Evolutionary conservation across 2,888 invertebrate genomes (phyloP), one percentile per base, ranked within the genome.

Genomic region (Plemyria rubiginata): DNA sequence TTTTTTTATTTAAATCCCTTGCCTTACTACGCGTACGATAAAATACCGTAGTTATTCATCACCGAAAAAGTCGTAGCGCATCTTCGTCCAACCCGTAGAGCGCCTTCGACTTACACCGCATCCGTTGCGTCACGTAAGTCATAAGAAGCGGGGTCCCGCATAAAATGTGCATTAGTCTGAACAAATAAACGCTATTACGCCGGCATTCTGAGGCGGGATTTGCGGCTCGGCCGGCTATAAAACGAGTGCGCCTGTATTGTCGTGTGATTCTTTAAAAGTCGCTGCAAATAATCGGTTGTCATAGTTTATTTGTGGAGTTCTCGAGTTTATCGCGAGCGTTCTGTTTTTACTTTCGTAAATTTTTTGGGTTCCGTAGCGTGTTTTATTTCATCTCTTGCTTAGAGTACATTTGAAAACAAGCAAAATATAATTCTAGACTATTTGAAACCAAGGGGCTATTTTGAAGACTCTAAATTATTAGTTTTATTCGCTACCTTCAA

Each of bases 161-260:
- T 89, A 89, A 88, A 89, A 89, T 89, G 88, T 89, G 86, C 89
- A 89, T 89, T 88, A 88, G 89, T 87, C 86, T 86, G 87, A 88
- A 89, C 89, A 88, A 89, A 89, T 89, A 87, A 89, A 89, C 86
- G 88, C 87, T 87, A 86, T 87, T 86, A 87, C 85, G 86, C 85
- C 78, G 77, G 81, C 83, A 81, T 82, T 80, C 78, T 72, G 81
- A 71, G 76, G 61, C 73, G 77, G 85, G 86, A 87, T 88, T 88
- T 88, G 87, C 79, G 85, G 82, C 79, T 74, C 74, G 84, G 79
- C 73, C 76, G 73, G 76, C 78, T 74, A 78, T 84, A 80, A 80
- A 79, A 72, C 77, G 74, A 77, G 72, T 78, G 77, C 67, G 72
- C 77, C 75, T 75, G 77, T 67, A 66, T 68, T 70, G 68, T 68